A percentile compares a stretch with the other conserved stretches of the same genome.
Conservation (phyloP, 1,140 invertebrate genomes). For the Dolichoris vasculosae region DNA sequence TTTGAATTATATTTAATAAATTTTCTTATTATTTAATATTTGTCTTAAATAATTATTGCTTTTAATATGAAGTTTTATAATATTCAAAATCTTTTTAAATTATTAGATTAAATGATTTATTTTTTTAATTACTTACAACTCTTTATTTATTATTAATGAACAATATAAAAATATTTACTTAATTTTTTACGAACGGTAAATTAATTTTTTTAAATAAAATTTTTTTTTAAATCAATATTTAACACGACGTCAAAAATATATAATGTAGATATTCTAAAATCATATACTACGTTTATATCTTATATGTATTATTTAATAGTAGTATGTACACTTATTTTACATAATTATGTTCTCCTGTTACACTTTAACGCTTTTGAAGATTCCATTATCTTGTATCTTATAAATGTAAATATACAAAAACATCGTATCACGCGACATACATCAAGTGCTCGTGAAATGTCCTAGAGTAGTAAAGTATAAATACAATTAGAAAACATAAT, state of each 20-base stretch:
- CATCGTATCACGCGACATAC: background rate
- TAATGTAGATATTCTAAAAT: background rate
- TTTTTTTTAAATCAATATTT: background rate
- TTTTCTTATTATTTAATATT: too few species aligned
- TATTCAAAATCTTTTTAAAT: too few species aligned
- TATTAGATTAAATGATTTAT: too few species aligned
- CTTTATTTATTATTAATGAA: too few species aligned
- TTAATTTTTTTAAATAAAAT: background rate
- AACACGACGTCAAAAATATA: background rate
- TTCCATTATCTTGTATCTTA: conserved; percentile 18
- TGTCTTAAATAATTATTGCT: too few species aligned
- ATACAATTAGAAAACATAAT: conserved; percentile 5
- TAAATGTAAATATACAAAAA: conserved; percentile 13
- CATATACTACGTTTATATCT: background rate
- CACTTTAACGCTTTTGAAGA: background rate
- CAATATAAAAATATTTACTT: background rate
- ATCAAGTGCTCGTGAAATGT: background rate
- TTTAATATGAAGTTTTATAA: too few species aligned
- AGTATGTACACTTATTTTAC: background rate
- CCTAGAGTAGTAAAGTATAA: background rate
- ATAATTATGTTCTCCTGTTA: conserved; percentile 19
- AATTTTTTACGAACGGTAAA: background rate
- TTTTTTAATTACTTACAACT: too few species aligned
- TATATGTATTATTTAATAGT: background rate
- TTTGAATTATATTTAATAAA: too few species aligned